A percentile compares a stretch with the other conserved stretches of the same genome.
phyloP scores from a whole-genome alignment of 2,888 invertebrate species.

The Drosophila peninsularis region DNA sequence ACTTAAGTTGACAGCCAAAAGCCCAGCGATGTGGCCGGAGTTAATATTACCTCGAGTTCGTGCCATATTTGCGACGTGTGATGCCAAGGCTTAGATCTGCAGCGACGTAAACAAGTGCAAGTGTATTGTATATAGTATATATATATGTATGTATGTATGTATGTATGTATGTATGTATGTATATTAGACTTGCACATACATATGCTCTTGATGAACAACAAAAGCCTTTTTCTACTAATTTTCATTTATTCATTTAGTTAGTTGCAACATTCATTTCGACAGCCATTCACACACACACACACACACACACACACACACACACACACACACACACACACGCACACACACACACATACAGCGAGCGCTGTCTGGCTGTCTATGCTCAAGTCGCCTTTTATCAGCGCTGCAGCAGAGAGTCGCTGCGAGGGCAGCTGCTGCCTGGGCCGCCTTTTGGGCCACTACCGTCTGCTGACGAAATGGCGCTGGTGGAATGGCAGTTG shows the following conservation, averaged over 20 bases:
- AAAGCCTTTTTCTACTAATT: slow-evolving; percentile 71
- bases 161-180: background rate
- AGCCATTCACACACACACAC: slow-evolving; percentile 55
- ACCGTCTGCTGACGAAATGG: slow-evolving; percentile 56
- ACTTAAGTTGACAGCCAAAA: too few species aligned
- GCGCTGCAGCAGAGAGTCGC: slow-evolving; percentile 58
- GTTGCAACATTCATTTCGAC: slow-evolving; percentile 73
- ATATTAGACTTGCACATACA: background rate
- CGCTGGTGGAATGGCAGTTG: slow-evolving; percentile 55
- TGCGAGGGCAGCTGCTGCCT: background rate
- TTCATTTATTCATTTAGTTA: slow-evolving; percentile 78
- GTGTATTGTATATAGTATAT: too few species aligned
- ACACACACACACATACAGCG: background rate
- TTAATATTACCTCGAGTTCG: background rate
- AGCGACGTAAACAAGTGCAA: too few species aligned
- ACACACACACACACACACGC: background rate
- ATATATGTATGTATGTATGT: background rate
- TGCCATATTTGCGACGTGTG: background rate
- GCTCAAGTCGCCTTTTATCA: slow-evolving; percentile 64
- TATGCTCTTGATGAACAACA: slow-evolving; percentile 18
- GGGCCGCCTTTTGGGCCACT: background rate
- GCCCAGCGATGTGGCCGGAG: too few species aligned
- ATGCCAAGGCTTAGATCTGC: background rate
- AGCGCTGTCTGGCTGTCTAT: slow-evolving; percentile 25
- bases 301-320: background rate